Evolutionary conservation across 2,888 invertebrate species (phyloP).

Genomic region (Drosophila mettleri): DNA sequence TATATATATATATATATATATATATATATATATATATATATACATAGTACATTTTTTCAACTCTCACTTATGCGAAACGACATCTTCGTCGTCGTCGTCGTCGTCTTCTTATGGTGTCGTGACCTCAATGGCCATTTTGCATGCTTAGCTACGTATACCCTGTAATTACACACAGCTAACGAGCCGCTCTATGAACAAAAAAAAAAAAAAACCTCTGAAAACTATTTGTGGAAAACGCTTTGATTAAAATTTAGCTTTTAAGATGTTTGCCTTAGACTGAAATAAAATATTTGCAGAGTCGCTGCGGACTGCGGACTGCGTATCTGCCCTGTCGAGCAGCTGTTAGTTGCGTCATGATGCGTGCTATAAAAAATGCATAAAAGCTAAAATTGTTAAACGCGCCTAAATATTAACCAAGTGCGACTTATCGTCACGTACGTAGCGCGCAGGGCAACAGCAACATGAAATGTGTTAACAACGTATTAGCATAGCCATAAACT

Average conservation of each 20-base stretch:
- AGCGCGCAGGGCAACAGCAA: not conserved
- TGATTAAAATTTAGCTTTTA: not conserved
- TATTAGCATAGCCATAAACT: slow-evolving; percentile 16
- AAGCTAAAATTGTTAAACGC: slow-evolving; percentile 37
- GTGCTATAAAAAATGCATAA: slow-evolving; percentile 25
- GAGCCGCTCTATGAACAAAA: not conserved
- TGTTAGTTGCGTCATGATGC: not conserved
- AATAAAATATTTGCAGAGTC: not conserved
- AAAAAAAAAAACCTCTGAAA: not conserved
- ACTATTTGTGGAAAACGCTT: not conserved
- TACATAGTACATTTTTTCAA: slow-evolving; percentile 34
- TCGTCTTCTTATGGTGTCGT: slow-evolving; percentile 43
- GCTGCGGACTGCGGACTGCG: not conserved
- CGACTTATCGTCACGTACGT: slow-evolving; percentile 38
- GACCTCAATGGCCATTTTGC: slow-evolving; percentile 65
- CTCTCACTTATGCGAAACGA: slow-evolving; percentile 23
- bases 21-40: slow-evolving; percentile 22
- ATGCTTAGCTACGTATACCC: slow-evolving; percentile 38
- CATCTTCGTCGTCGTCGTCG: slow-evolving; percentile 4
- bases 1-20: slow-evolving; percentile 4
- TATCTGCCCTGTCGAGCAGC: not conserved
- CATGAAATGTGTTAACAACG: not conserved
- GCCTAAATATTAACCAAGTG: slow-evolving; percentile 29
- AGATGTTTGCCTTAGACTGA: too few species aligned
- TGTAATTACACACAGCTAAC: not conserved